Evolutionary conservation across 2,888 invertebrate genomes (phyloP).

Genomic region (Archips xylosteana): DNA sequence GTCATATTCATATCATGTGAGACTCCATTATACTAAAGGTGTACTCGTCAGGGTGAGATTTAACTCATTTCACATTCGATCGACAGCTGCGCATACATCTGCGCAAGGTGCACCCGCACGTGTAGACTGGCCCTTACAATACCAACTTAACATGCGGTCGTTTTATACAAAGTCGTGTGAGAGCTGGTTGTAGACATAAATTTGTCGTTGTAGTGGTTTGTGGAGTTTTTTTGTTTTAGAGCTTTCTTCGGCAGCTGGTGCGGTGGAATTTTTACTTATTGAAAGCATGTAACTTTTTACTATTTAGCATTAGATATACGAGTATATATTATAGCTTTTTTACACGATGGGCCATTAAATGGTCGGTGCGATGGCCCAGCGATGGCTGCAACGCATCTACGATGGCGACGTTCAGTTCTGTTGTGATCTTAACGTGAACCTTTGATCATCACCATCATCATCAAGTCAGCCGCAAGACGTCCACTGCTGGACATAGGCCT

Average conservation of each 20-base stretch:
- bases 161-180: constrained; percentile 48
- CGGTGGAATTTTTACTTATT: constrained; percentile 10
- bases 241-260: constrained; percentile 22
- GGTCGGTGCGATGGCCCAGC: too few species aligned
- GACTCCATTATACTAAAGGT: constrained; percentile 21
- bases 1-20: neutral
- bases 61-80: constrained; percentile 25
- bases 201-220: constrained; percentile 28
- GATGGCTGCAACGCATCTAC: too few species aligned
- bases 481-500: too few species aligned
- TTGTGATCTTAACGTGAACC: too few species aligned
- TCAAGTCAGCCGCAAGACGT: too few species aligned
- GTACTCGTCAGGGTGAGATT: constrained; percentile 23
- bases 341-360: too few species aligned
- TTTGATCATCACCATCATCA: too few species aligned
- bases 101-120: constrained; percentile 25
- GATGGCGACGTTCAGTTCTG: too few species aligned
- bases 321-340: too few species aligned
- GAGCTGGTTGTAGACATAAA: constrained; percentile 43
- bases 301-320: too few species aligned
- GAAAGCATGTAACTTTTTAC: neutral
- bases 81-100: constrained; percentile 22
- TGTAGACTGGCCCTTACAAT: constrained; percentile 3
- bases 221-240: constrained; percentile 19
- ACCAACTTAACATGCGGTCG: constrained; percentile 24